Evolutionary conservation across 2,113 vertebrate genomes (phyloP).

Genomic region (Pachycephala philippinensis): DNA sequence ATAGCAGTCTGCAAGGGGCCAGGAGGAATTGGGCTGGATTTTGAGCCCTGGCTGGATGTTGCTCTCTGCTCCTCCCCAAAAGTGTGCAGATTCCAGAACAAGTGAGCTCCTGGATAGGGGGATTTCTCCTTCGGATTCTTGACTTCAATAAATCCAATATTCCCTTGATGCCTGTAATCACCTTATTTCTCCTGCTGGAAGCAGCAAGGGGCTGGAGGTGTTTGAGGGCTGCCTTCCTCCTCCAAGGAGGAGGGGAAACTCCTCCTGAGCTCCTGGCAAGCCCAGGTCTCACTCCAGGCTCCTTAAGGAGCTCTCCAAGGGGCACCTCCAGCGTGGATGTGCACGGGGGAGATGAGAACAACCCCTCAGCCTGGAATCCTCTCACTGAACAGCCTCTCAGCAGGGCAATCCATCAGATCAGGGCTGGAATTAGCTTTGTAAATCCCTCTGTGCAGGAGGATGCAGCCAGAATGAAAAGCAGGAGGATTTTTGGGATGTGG

Average conservation of each 20-base stretch:
- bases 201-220: background rate
- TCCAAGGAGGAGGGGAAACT: background rate
- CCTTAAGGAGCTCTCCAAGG: background rate
- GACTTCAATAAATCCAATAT: background rate
- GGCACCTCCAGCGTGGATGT: background rate
- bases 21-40: background rate
- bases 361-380: background rate
- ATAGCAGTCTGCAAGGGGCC: background rate
- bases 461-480: background rate
- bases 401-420: background rate
- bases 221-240: background rate
- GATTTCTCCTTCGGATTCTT: background rate
- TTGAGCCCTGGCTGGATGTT: background rate
- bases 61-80: background rate
- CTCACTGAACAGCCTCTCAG: background rate
- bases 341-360: background rate
- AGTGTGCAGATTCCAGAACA: background rate
- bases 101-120: background rate
- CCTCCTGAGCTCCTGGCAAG: background rate
- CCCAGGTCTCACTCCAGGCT: background rate
- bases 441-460: background rate
- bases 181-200: background rate
- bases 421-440: slow-evolving; percentile 8
- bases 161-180: background rate
- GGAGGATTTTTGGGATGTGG: background rate